Conservation (phyloP, 2,113 vertebrate species). For the Ptilorrhoa leucosticta region DNA sequence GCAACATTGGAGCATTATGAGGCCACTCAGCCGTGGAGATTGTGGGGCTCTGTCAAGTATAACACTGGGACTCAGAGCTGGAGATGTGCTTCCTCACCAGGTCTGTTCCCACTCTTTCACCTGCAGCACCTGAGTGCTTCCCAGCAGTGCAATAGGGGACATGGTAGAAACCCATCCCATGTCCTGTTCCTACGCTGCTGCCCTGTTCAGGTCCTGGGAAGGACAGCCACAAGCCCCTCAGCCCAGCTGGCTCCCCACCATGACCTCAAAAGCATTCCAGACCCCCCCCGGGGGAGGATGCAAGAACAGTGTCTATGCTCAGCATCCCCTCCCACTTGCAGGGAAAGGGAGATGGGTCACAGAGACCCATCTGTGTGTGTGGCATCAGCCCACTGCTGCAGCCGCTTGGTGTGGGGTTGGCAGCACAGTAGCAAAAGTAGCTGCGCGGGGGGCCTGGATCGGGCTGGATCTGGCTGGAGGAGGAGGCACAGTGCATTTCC, state of each 20-base stretch:
- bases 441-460: not conserved
- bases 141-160: accelerated
- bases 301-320: accelerated
- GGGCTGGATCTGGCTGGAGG: not conserved
- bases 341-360: not conserved
- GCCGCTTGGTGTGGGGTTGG: not conserved
- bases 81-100: accelerated
- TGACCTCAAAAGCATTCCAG: not conserved
- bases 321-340: not conserved
- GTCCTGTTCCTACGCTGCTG: not conserved
- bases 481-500: not conserved
- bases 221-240: not conserved
- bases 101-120: not conserved
- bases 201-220: not conserved
- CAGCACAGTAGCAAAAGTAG: constrained; percentile 5
- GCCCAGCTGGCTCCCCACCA: not conserved
- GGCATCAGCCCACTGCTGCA: not conserved
- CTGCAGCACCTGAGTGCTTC: not conserved
- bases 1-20: accelerated
- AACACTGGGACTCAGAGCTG: not conserved
- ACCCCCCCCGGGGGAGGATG: accelerated
- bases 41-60: not conserved
- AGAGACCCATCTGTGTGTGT: not conserved
- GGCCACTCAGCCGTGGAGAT: not conserved
- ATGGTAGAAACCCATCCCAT: accelerated